Percentiles rank a stretch among this genome's conserved stretches.
These are phyloP conservation scores for Caenorhabditis latens DNA, from an alignment of 1,140 invertebrate genomes.

Conservation along the genomic window DNA sequence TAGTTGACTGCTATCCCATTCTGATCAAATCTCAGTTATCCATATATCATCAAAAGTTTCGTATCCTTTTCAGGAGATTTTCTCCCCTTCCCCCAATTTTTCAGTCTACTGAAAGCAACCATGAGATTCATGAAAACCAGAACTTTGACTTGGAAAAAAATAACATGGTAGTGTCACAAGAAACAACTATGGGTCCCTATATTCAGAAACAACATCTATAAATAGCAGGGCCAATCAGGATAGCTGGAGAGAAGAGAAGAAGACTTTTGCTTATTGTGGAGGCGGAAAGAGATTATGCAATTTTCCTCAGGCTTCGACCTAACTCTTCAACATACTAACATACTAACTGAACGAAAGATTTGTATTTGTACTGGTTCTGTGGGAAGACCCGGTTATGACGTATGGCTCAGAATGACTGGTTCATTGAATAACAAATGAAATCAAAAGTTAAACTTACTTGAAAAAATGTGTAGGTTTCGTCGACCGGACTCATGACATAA, in stretches of 20 bases:
- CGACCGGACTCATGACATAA: conserved; percentile 60
- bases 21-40: conserved; percentile 13
- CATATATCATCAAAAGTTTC: neutral
- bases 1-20: neutral
- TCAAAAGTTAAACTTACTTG: conserved; percentile 34
- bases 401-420: conserved; percentile 7
- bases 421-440: neutral
- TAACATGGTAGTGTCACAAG: conserved; percentile 12
- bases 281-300: conserved; percentile 50
- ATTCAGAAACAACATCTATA: conserved; percentile 39
- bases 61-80: neutral
- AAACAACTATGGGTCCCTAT: neutral
- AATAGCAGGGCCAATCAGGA: conserved; percentile 43
- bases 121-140: no score
- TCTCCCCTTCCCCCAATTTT: neutral
- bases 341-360: conserved; percentile 25
- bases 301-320: conserved; percentile 28
- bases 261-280: conserved; percentile 43
- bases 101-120: neutral
- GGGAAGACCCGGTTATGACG: conserved; percentile 1
- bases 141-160: neutral
- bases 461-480: conserved; percentile 61
- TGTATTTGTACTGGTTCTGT: neutral
- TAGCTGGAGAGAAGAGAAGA: neutral
- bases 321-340: conserved; percentile 31